Base-by-base conservation (phyloP, 2,113 vertebrate species). In the Zapornia atra region DNA sequence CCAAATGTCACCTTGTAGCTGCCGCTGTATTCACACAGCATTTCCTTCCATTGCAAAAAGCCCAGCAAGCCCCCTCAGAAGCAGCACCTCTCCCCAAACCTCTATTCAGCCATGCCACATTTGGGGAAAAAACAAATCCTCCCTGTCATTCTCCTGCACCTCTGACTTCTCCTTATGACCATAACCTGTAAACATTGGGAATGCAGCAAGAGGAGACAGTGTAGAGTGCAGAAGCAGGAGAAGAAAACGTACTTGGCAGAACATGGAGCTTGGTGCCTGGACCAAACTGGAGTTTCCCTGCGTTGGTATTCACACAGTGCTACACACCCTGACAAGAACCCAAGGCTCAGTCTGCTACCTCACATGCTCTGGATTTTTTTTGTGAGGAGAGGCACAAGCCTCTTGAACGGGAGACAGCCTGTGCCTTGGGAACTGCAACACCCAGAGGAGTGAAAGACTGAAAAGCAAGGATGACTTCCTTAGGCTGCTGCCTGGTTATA, bases 221-320 rank as follows among this genome's bases (percentile, higher is more conserved):
- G 19, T 11, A 18, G 42, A 22, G 19, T 18, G 12, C 25, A 53
- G 57, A 34, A 72, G 24, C 46, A 72, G 9, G 24, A 29, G 9
- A 19, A 25, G 28, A 34, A 63, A 53, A 64, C 31, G 0, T 54
- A 84, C 82, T 33, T 54, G 82, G 48, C 12, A 73, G 21, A 46
- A 84, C 21, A 20, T 1, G 38, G 2, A 73, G 26, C 69, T 54
- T 44, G 0, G 8, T 73, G 20, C 82, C 82, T 51, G 15, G 14
- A 10, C 61, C 54, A 38, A 90, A 76, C 36, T 60, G 69, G 5
- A 40, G 13, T 6, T 34, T 51, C 42, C 8, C 8, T 31, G 10
- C 2, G 2, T 31, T 6, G 11, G 0, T 33, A 7, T 6, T 51
- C 25, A 66, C 69, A 42, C 61, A 73, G 0, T 81, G 59, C 7